Base-by-base conservation (phyloP, 1,140 invertebrate species). In the Phthorimaea operculella region DNA sequence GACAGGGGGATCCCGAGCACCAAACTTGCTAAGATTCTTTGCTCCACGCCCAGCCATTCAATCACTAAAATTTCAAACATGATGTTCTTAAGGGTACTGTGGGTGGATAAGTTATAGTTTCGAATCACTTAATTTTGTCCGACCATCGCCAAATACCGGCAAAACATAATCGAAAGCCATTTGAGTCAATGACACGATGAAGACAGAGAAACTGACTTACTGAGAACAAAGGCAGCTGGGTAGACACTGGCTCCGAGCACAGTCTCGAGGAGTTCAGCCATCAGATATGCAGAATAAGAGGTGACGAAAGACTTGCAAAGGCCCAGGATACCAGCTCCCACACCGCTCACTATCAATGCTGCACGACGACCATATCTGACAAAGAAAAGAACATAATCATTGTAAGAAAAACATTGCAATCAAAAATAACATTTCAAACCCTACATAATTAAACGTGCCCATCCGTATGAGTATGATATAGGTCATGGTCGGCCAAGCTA, bases 11-110 rank as follows among this genome's bases (percentile, higher is more conserved):
- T 87, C 16, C 90, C 90, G 2, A 93, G 89, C 0, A 93, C 78
- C 8, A 92, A 88, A 42, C 92, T 92, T 39, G 90, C 91, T 12
- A 93, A 75, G 8, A 93, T 92, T 48, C 94, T 84, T 51, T 91
- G 90, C 55, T 89, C 87, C 11, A 92, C 90, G 10, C 91, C 92
- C 1, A 94, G 89, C 73, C 93, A 88, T 74, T 96, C 94, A 63
- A 95, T 89, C 60, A 92, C 93, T 70, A 85, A 70, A 61, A 39
- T 5, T 39, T 9, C 48, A 50, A 50, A 21, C 44, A 47, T 16
- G 9, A 14, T 45, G 6, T 15, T 45, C 6, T 34, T 7, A n/a
- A n/a, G n/a, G n/a, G n/a, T n/a, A n/a, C n/a, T n/a, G n/a, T n/a
- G n/a, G n/a, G n/a, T n/a, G n/a, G n/a, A n/a, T n/a, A n/a, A n/a